Percentiles rank a stretch among this genome's conserved stretches.
phyloP scores from a whole-genome alignment of 2,113 vertebrate genomes.

The Serilophus lunatus region DNA sequence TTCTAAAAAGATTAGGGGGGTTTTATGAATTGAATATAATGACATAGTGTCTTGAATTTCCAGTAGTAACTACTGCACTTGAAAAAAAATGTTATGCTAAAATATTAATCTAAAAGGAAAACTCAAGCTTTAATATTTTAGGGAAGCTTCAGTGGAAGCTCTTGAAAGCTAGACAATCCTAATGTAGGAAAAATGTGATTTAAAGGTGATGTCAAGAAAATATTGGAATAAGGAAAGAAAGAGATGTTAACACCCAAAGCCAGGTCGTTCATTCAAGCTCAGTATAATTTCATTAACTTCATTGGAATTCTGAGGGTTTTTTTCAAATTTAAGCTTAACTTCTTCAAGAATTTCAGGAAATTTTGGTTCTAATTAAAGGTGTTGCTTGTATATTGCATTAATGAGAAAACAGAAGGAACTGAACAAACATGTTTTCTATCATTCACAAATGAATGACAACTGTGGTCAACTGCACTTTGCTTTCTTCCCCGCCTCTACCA shows the following conservation, averaged over 20 bases:
- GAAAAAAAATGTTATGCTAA: background rate
- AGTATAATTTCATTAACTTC: background rate
- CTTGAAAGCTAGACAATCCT: background rate
- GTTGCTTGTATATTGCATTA: background rate
- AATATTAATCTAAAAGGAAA: background rate
- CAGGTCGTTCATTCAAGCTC: background rate
- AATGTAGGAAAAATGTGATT: background rate
- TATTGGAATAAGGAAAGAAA: background rate
- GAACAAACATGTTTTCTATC: background rate
- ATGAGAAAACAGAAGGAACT: background rate
- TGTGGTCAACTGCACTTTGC: accelerated
- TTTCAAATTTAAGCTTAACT: background rate
- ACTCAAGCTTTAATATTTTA: background rate
- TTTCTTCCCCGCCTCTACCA: accelerated
- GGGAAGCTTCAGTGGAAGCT: background rate
- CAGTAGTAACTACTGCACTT: background rate
- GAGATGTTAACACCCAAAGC: background rate
- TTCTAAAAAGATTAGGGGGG: background rate
- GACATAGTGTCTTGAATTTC: background rate
- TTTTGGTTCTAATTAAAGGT: background rate
- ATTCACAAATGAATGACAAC: background rate
- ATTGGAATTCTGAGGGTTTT: background rate
- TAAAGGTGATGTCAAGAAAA: background rate
- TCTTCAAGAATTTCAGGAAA: background rate
- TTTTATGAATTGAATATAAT: background rate